Evolutionary conservation across 2,888 invertebrate genomes (phyloP), one percentile per base, ranked within the genome.

Genomic region (Augochlorella aurata): DNA sequence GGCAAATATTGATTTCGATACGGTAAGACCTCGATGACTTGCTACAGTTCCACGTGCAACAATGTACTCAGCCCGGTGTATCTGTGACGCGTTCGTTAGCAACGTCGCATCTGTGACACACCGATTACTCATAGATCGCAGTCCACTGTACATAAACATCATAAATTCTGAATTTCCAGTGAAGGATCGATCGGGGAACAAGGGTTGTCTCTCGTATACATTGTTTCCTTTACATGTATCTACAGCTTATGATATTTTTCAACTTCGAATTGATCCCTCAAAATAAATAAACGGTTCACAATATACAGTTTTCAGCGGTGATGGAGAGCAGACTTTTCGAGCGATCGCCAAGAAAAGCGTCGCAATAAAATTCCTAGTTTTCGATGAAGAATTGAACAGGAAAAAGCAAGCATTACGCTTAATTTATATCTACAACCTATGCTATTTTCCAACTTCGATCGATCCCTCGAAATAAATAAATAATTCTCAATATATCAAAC

Each of bases 51-150:
- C 63, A 63, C 10, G 63, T 38, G 38, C 21, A 63, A 58, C 69
- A 76, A 79, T 69, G 63, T 65, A 76, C 69, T 69, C 44, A n/a
- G 1, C 12, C 44, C 3, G 24, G 58, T 24, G 14, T 14, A 14
- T 7, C 14, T 14, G 58, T 24, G 58, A 14, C 58, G 24, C 24
- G 58, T 58, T 58, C 21, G 14, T 58, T 24, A 58, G 58, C 58
- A 58, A 58, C 58, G 58, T 58, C 58, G 58, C 58, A 24, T 58
- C 24, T 2, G 58, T 58, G 58, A 58, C 12, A 14, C 24, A n/a
- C 50, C 58, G 50, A 29, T 58, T 58, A 58, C 47, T 38, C 52
- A 21, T 38, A 44, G 49, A 44, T 24, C 58, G 16, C 16, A 58
- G 58, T 58, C 24, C 58, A 58, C 24, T n/a, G 24, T 58, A 24